phyloP scores from a whole-genome alignment of 2,797 vertebrate species.

The Myiotriccus ornatus region DNA sequence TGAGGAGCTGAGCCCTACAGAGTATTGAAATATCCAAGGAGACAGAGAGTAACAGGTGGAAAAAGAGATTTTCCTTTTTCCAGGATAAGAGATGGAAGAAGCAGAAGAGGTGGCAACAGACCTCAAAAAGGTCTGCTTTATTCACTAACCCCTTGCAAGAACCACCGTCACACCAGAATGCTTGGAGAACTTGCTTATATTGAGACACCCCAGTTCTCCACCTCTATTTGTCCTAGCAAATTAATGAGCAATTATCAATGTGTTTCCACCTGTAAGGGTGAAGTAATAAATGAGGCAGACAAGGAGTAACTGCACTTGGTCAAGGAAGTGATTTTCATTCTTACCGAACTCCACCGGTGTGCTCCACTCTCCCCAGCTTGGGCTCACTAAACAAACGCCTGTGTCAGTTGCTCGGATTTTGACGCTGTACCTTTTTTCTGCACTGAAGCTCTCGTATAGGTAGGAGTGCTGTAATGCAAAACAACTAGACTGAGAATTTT shows the following conservation, averaged over 20 bases:
- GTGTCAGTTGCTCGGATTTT: conserved; percentile 44
- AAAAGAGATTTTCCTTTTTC: background rate
- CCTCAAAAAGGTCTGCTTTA: background rate
- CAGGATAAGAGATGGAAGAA: background rate
- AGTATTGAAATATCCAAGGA: background rate
- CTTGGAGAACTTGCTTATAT: background rate
- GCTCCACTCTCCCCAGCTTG: conserved; percentile 57
- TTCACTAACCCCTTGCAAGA: background rate
- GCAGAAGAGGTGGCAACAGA: background rate
- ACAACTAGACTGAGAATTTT: background rate
- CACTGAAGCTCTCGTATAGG: background rate
- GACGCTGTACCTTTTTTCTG: background rate
- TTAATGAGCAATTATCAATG: background rate
- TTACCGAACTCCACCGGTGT: conserved; percentile 51
- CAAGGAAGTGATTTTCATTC: background rate
- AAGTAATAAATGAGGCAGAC: background rate
- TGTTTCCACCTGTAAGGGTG: background rate
- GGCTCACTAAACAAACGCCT: background rate
- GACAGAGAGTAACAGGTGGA: background rate
- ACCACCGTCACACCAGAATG: background rate
- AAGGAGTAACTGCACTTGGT: background rate
- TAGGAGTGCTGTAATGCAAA: background rate
- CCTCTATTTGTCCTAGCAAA: background rate
- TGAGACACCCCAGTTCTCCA: accelerated
- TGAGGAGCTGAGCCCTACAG: background rate